Base-by-base conservation (phyloP, 2,797 vertebrate species). In the Pogonophryne albipinna region DNA sequence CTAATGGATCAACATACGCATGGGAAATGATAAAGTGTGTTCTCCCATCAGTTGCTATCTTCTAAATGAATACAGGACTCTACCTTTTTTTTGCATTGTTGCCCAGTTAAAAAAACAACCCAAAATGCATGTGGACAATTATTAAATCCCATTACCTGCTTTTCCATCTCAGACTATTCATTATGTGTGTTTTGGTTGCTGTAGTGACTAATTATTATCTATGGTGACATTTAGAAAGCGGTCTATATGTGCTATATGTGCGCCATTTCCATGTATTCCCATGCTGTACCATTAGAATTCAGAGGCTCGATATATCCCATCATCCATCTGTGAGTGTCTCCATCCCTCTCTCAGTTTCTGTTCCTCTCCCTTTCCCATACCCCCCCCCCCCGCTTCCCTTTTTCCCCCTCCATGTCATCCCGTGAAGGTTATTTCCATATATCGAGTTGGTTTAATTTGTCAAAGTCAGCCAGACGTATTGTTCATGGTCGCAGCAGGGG, bases 351-450 rank as follows among this genome's bases (percentile, higher is more conserved):
- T 81, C 63, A 60, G 41, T 60, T 57, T 64, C 50, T n/a, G 31
- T 51, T 71, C 60, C 57, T 68, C 66, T 69, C 41, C 23, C 15
- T 64, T 74, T 81, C 49, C 67, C 56, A 15, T 19, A 57, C 19
- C 38, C 34, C 51, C 51, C 38, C 42, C 34, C 34, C 34, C 8
- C 34, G 8, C 17, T 27, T 68, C 49, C 41, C 56, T 17, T 38
- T 69, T 45, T 27, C 57, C 59, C 57, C 59, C 38, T 53, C 61
- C 64, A 47, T 86, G 80, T 85, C 80, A 79, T 81, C 61, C 76
- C 41, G 64, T 84, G 92, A 93, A 94, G 92, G 92, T 92, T 94
- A 93, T 90, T 89, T 92, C 91, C 85, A 89, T 92, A 91, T 89
- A 91, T 93, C 51, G 67, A 84, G 77, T 86, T 82, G 85, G 87